Conservation (phyloP, 2,797 vertebrate species). For the Neopelma chrysocephalum region DNA sequence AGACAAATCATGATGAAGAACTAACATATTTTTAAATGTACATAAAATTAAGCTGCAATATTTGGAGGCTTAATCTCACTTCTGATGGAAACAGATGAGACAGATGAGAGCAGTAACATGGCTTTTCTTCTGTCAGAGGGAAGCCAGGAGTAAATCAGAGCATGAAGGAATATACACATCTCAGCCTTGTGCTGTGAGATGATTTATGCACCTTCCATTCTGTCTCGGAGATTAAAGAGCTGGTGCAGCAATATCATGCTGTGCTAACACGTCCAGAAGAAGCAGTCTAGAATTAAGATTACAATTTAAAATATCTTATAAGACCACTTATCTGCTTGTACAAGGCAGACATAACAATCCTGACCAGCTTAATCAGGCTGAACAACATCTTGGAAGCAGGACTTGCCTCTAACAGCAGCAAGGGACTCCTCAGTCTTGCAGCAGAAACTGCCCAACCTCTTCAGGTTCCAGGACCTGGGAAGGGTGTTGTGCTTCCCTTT, state of each 20-base stretch:
- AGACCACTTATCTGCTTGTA: slow-evolving; percentile 32
- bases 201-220: neutral
- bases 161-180: fast-evolving
- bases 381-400: slow-evolving; percentile 21
- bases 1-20: neutral
- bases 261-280: neutral
- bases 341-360: neutral
- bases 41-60: neutral
- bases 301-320: neutral
- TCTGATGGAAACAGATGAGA: neutral
- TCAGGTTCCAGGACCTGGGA: slow-evolving; percentile 13
- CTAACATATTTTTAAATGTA: neutral
- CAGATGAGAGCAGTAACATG: neutral
- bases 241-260: neutral
- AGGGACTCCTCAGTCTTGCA: neutral
- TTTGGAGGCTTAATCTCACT: neutral
- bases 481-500: neutral
- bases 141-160: neutral
- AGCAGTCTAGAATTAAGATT: neutral
- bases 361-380: neutral
- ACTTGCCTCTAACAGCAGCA: neutral
- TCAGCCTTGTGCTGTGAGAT: neutral
- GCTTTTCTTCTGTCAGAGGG: neutral
- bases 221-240: neutral
- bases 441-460: neutral